Evolutionary conservation across 2,113 vertebrate genomes (phyloP), one percentile per base, ranked within the genome.

Genomic region (Trinectes maculatus): DNA sequence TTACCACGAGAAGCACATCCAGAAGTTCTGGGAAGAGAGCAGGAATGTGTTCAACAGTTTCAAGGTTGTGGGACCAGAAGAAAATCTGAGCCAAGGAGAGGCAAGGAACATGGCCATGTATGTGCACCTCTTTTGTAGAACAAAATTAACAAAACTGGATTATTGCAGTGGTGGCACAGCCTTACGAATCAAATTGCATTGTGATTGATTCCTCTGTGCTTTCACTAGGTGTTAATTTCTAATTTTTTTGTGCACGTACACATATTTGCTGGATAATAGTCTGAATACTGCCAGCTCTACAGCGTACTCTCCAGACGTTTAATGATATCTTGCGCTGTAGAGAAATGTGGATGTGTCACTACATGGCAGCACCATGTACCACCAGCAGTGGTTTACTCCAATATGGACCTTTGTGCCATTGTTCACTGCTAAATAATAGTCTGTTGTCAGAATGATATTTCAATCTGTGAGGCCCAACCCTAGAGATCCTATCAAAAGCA

Each of bases 51-150:
- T 98, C 88, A 87, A 28, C 71, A 93, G 84, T 76, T 94, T 98
- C 84, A 98, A 98, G 90, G 94, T 97, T 69, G 96, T 99, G 73
- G 98, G 98, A 57, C 98, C 98, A 5, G 98, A 99, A 87, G 98
- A 99, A 85, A 91, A 91, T 71, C 69, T 99, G 75, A 98, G 93
- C 87, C 95, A 98, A 93, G 96, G 95, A 6, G 95, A 99, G 85
- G 96, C 96, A 70, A 95, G 98, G 69, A 98, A 99, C 88, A 98
- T 99, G 96, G 97, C 96, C 88, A 98, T 99, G 98, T 99, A 95
- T 78, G 90, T 59, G 7, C 25, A 3, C 28, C 10, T 40, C 31
- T 43, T 21, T 64, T 21, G n/a, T 31, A 56, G 26, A 40, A 12
- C 5, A 49, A 28, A 7, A 60, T 0, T 37, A 25, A 66, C 59